Percentiles rank a stretch among this genome's conserved stretches.
Conservation (phyloP, 2,797 vertebrate genomes). For the Kryptopterus vitreolus region DNA sequence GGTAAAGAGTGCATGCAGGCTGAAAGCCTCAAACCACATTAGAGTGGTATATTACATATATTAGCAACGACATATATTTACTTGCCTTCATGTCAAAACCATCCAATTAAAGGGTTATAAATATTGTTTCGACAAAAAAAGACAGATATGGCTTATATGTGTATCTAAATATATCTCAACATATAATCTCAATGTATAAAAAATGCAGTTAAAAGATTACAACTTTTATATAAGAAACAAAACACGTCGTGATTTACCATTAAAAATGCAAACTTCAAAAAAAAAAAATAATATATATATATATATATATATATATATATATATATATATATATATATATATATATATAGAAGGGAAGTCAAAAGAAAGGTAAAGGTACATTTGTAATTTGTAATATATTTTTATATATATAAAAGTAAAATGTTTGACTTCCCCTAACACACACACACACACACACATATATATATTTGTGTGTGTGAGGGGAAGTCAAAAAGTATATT, state of each 20-base stretch:
- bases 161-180: neutral
- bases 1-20: neutral
- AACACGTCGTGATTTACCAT: neutral
- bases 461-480: too few species aligned
- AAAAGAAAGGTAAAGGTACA: too few species aligned
- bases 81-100: slow-evolving; percentile 7
- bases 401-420: too few species aligned
- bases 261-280: too few species aligned
- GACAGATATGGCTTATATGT: neutral
- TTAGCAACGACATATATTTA: slow-evolving; percentile 12
- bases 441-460: too few species aligned
- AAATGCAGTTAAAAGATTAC: neutral
- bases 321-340: too few species aligned
- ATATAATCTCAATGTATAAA: neutral
- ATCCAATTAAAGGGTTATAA: slow-evolving; percentile 6
- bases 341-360: too few species aligned
- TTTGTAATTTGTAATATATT: too few species aligned
- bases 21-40: slow-evolving; percentile 10
- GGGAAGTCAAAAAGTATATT: too few species aligned
- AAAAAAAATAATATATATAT: too few species aligned
- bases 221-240: neutral
- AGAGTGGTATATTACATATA: neutral
- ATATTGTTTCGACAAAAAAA: neutral
- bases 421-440: too few species aligned
- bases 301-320: too few species aligned